Evolutionary conservation across 2,888 invertebrate genomes (phyloP).

Genomic region (Drosophila phalerata): DNA sequence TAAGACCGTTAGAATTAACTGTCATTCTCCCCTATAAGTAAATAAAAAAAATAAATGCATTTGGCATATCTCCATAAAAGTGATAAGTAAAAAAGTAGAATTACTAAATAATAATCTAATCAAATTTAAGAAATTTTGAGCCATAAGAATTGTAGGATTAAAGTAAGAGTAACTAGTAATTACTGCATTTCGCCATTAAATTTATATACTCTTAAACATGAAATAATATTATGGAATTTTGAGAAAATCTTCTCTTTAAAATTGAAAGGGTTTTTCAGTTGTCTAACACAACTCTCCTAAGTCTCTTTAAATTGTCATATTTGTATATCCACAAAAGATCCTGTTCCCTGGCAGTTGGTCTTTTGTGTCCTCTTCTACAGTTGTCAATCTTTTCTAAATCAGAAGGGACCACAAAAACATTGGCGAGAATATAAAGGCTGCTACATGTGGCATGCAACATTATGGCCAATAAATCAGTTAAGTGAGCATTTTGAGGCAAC

Average conservation of each 20-base stretch:
- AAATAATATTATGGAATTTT: background rate
- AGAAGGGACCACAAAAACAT: conserved; percentile 46
- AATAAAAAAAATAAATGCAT: background rate
- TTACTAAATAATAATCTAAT: background rate
- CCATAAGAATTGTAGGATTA: too few relatives aligned
- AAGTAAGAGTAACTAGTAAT: background rate
- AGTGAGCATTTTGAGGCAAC: conserved; percentile 45
- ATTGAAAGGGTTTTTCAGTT: background rate
- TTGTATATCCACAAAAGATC: conserved; percentile 12
- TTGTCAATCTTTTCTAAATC: conserved; percentile 68
- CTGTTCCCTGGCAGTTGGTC: conserved; percentile 1
- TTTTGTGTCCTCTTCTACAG: conserved; percentile 24
- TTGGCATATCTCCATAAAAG: background rate
- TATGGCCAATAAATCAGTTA: conserved; percentile 64
- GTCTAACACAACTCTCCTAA: background rate
- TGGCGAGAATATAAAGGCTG: conserved; percentile 28
- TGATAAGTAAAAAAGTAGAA: background rate
- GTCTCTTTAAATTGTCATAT: conserved; percentile 18
- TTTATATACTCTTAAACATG: background rate
- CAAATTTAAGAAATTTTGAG: background rate
- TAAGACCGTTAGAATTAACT: conserved; percentile 41
- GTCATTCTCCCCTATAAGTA: background rate
- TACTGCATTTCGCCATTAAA: background rate
- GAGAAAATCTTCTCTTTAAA: too few relatives aligned
- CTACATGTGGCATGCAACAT: conserved; percentile 12